Base-by-base conservation (phyloP, 2,888 invertebrate species). In the Prenolepis imparis region DNA sequence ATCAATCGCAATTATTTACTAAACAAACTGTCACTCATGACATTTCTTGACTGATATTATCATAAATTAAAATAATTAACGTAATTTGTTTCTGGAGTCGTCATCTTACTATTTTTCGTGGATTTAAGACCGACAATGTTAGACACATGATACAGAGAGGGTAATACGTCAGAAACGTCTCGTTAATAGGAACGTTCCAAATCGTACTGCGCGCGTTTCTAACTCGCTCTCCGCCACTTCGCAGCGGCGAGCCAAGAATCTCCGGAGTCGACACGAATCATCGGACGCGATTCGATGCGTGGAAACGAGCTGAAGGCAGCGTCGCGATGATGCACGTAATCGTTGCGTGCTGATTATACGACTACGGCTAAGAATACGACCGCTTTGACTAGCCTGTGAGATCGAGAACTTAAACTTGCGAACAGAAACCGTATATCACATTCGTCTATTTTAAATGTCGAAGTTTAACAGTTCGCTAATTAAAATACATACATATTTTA, bases 261-360 rank as follows among this genome's bases (percentile, higher is more conserved):
- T 70, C 36, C 44, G 24, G 3, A 68, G 68, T 8, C 59, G 78
- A 70, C 70, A 70, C 78, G 78, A 80, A 80, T 80, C 78, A 80
- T 80, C 78, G 59, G 70, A n/a, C 78, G 78, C 78, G 78, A 80
- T 80, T 80, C 70, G 78, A 80, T 59, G 78, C 78, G 78, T 80
- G 70, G 78, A 80, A 70, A 80, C 70, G 78, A 80, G 78, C 59
- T 78, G 68, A 59, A 21, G 48, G 67, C 67, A 68, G 28, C 78
- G 44, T 80, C 78, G 78, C 59, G 78, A 80, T 80, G 78, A 80
- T 80, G 78, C 78, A 80, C 78, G 70, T 80, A 80, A 80, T 80
- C 78, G 78, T 80, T 80, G 68, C 78, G 78, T 80, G 70, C 44
- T 70, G 78, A 70, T 80, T 70, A 80, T 80, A 80, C 78, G 78